Conservation (phyloP, 2,797 vertebrate genomes). For the Coregonus suidteri region DNA sequence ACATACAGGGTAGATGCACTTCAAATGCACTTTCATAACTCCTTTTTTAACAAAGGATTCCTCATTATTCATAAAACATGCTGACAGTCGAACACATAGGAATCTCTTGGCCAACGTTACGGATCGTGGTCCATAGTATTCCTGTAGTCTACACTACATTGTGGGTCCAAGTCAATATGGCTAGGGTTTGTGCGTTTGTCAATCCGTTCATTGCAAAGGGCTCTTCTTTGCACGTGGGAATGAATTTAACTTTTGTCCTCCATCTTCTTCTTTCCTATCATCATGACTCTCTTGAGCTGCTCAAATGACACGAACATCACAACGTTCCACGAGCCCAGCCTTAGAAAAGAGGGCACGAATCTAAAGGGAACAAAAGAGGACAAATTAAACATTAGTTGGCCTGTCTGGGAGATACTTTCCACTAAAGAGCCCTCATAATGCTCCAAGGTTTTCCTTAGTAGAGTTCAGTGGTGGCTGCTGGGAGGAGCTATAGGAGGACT, state of each 20-base stretch:
- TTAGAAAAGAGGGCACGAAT: constrained; percentile 84
- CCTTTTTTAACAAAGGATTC: constrained; percentile 56
- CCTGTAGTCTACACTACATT: background rate
- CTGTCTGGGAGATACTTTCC: background rate
- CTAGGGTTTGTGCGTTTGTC: background rate
- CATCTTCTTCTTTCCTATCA: constrained; percentile 76
- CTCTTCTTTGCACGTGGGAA: background rate
- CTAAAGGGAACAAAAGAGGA: constrained; percentile 57
- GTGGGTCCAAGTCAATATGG: background rate
- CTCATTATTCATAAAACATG: constrained; percentile 10
- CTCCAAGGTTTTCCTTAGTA: no score
- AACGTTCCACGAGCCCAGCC: constrained; percentile 86
- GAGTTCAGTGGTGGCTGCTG: background rate
- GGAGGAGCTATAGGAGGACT: background rate
- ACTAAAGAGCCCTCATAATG: background rate
- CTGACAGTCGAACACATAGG: constrained; percentile 15
- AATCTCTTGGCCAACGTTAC: background rate
- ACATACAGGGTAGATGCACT: constrained; percentile 26
- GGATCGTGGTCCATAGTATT: background rate
- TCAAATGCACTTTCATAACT: constrained; percentile 4
- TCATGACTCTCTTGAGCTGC: constrained; percentile 86
- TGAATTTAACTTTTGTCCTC: constrained; percentile 62
- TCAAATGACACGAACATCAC: constrained; percentile 90
- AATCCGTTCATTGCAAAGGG: background rate
- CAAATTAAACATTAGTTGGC: background rate